Base-by-base conservation (phyloP, 2,888 invertebrate genomes). In the Galerucella pusilla region DNA sequence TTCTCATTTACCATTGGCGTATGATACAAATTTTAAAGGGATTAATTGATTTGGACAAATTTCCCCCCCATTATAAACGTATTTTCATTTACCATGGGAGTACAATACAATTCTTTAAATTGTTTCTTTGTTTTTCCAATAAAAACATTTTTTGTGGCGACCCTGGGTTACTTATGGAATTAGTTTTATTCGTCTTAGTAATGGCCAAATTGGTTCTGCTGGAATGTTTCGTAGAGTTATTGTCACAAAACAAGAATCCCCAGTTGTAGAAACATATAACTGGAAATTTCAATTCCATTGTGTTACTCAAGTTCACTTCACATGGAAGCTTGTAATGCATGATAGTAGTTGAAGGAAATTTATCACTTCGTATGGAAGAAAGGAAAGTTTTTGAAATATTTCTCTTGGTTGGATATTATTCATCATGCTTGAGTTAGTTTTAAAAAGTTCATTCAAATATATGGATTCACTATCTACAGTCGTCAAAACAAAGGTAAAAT, bases 141-240 rank as follows among this genome's bases (percentile, higher is more conserved):
- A 42, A 42, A 42, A 42, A 42, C 7, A 1, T 2, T 16, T 16
- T 42, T 42, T 28, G 35, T n/a, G 12, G 63, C 46, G 46, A 12
- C 64, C 5, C 46, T 65, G 45, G 20, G 45, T 65, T 65, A 65
- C 64, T 65, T 46, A 45, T 45, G 64, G 46, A 65, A 65, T 65
- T 65, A 46, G 64, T 54, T 66, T 14, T 54, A 61, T 69, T 60
- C 54, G 73, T 73, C 73, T 75, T 75, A 77, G 71, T 65, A 78
- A 81, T 81, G 75, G 79, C 75, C 60, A 70, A 79, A 82, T 80
- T 79, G 81, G 78, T 75, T 75, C 72, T 66, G 81, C 77, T 76
- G 81, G 81, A 83, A 82, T 82, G 83, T 81, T 76, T 78, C 77
- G 81, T 78, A 73, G 80, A 83, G 76, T 81, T 82, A 83, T 79